phyloP scores from a whole-genome alignment of 1,140 invertebrate genomes.

The Aphis gossypii region DNA sequence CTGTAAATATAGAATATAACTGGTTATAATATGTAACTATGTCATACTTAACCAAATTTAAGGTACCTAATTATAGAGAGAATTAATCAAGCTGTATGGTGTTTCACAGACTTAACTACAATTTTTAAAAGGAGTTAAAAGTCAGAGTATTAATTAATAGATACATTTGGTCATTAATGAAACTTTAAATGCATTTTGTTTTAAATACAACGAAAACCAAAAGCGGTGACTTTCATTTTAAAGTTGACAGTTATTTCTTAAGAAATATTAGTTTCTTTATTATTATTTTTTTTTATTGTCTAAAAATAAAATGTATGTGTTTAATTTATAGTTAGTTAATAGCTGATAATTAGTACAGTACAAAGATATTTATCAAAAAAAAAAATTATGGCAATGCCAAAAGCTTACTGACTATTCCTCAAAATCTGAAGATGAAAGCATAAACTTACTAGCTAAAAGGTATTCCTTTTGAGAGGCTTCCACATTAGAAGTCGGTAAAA shows the following conservation, averaged over 20 bases:
- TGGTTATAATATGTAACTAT: neutral
- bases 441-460: conserved; percentile 78
- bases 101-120: neutral
- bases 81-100: neutral
- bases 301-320: neutral
- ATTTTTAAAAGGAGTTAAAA: neutral
- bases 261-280: neutral
- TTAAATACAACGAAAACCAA: neutral
- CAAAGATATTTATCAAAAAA: too few species aligned
- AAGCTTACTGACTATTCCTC: neutral
- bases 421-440: conserved; percentile 38
- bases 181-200: neutral
- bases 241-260: neutral
- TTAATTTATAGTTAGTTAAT: neutral
- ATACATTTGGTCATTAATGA: neutral
- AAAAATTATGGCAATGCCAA: too few species aligned
- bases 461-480: conserved; percentile 85
- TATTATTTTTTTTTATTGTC: neutral
- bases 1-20: conserved; percentile 64
- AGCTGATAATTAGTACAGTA: too few species aligned
- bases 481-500: conserved; percentile 84
- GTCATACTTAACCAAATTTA: neutral
- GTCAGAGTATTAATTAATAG: neutral
- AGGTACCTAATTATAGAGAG: neutral
- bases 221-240: neutral